These are phyloP conservation scores for Lutjanus erythropterus DNA, from an alignment of 2,113 vertebrate genomes.

Conservation along the genomic window DNA sequence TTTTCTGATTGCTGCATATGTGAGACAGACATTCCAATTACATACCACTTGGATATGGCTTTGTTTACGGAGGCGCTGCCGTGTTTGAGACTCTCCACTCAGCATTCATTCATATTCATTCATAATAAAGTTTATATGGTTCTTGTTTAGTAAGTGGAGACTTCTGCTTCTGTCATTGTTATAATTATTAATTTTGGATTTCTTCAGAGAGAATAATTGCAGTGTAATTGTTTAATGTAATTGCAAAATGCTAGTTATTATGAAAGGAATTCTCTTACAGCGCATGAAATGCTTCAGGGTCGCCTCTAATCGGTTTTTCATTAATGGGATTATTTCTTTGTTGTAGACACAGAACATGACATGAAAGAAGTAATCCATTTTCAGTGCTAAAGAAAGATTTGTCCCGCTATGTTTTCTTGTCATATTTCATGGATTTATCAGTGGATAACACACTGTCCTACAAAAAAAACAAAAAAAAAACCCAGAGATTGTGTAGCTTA, in stretches of 20 bases:
- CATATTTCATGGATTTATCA: slow-evolving; percentile 42
- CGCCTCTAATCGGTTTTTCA: slow-evolving; percentile 53
- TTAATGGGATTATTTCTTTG: slow-evolving; percentile 74
- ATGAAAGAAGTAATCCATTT: slow-evolving; percentile 65
- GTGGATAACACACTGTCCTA: slow-evolving; percentile 13
- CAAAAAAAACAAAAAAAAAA: no score
- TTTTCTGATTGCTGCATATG: slow-evolving; percentile 57
- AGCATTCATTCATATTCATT: slow-evolving; percentile 29
- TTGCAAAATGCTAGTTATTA: slow-evolving; percentile 50
- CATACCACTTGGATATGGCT: slow-evolving; percentile 29
- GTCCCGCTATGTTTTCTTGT: slow-evolving; percentile 34
- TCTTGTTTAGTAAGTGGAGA: slow-evolving; percentile 6
- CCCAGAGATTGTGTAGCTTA: background rate
- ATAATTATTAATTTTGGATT: slow-evolving; percentile 28
- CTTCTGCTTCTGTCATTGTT: slow-evolving; percentile 22
- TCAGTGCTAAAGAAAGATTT: slow-evolving; percentile 52
- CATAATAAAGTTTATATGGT: slow-evolving; percentile 13
- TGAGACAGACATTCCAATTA: slow-evolving; percentile 63
- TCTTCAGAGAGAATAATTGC: slow-evolving; percentile 34
- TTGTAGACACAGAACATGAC: slow-evolving; percentile 53
- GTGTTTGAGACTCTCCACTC: slow-evolving; percentile 15
- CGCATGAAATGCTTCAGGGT: slow-evolving; percentile 44
- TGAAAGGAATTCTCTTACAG: slow-evolving; percentile 37
- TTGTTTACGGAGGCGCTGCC: slow-evolving; percentile 45
- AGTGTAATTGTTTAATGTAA: slow-evolving; percentile 42